Base-by-base conservation (phyloP, 2,113 vertebrate species). In the Corvus moneduloides region DNA sequence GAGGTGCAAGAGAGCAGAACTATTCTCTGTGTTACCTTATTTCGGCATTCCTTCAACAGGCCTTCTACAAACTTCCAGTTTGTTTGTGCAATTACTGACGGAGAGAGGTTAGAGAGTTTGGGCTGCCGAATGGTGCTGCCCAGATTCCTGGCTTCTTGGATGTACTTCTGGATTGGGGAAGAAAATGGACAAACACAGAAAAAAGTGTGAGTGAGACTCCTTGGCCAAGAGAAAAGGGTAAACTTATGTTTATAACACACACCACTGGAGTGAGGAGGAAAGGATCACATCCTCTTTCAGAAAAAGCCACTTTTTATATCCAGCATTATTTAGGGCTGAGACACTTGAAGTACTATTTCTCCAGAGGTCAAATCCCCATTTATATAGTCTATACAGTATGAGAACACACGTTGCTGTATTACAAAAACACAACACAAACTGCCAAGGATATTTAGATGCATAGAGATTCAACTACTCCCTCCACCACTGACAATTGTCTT, bases 41-140 rank as follows among this genome's bases (percentile, higher is more conserved):
- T 99, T 84, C 99, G 98, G 94, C 99, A 99, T 93, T 99, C 99
- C 95, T 99, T 99, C 93, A 99, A 96, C 90, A 99, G 97, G 15
- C 99, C 99, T 93, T 99, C 99, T 26, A 99, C 99, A 98, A 99
- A 99, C 90, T 99, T 99, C 99, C 99, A 99, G 97, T 99, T 99
- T n/a, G 99, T 99, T 93, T 99, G 99, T 56, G 99, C 99, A 68
- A 99, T 99, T 87, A 99, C 99, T 3, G 99, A 99, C 2, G 99
- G 99, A 4, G 99, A 99, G 28, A 99, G 98, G 97, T 99, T 99
- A 83, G 99, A 99, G 43, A 99, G 97, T 73, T 99, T 99, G 90
- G 99, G 99, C 96, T 99, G 99, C 44, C 99, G 98, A 91, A 99
- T 99, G 59, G 98, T 99, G n/a, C 99, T 99, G 71, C 99, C 99